phyloP scores from a whole-genome alignment of 2,797 vertebrate genomes.

The Amblyraja radiata region DNA sequence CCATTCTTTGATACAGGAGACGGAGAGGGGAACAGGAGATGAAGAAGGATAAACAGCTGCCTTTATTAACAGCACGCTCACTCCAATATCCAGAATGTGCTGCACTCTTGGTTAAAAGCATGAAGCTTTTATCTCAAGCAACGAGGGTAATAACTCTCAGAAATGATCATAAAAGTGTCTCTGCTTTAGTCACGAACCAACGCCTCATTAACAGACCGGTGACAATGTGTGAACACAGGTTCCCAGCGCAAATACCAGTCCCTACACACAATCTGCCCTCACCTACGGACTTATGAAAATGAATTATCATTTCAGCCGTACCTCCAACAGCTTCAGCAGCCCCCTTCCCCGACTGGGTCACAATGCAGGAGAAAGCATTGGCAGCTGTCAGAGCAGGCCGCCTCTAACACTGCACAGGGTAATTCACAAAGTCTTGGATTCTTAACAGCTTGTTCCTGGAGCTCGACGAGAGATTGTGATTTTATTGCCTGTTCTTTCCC shows the following conservation, averaged over 20 bases:
- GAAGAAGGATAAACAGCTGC: background rate
- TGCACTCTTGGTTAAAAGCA: background rate
- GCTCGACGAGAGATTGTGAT: constrained; percentile 15
- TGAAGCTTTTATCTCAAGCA: background rate
- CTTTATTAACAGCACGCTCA: background rate
- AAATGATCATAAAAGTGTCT: constrained; percentile 11
- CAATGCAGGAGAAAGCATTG: background rate
- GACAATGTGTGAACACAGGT: constrained; percentile 13
- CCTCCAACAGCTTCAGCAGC: background rate
- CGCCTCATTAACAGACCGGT: background rate
- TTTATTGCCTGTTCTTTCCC: constrained; percentile 15
- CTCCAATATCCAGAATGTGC: background rate
- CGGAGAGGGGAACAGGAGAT: no score
- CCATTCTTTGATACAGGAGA: background rate
- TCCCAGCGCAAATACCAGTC: background rate
- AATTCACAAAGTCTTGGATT: background rate
- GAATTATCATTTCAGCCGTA: background rate
- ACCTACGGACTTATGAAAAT: background rate
- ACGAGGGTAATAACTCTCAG: background rate
- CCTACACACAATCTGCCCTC: background rate
- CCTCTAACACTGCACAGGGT: constrained; percentile 26
- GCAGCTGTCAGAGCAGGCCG: background rate
- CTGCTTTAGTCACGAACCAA: background rate
- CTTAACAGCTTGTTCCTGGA: constrained; percentile 17
- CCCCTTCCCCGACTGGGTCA: background rate